Conservation (phyloP, 1,140 invertebrate genomes). For the Scaptomyza pallida region DNA sequence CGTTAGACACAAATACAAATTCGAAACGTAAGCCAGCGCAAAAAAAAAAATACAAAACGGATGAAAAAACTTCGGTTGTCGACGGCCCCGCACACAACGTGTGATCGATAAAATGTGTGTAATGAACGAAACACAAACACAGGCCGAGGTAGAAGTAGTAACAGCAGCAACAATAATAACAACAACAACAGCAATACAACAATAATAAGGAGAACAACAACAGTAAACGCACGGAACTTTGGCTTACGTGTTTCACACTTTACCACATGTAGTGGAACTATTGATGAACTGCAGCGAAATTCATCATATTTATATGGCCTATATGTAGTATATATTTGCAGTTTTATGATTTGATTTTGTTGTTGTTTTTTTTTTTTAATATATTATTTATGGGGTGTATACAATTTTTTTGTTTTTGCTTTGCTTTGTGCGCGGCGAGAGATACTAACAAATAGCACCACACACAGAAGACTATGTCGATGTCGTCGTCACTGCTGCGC, state of each 20-base stretch:
- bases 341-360: constrained; percentile 11
- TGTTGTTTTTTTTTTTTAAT: constrained; percentile 8
- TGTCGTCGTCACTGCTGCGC: constrained; percentile 71
- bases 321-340: background rate
- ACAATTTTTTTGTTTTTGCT: constrained; percentile 28
- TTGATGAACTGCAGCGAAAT: constrained; percentile 36
- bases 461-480: constrained; percentile 33
- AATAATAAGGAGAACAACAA: constrained; percentile 16
- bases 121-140: constrained; percentile 31
- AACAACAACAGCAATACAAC: constrained; percentile 17
- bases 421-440: constrained; percentile 51
- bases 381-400: constrained; percentile 36
- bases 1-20: constrained; percentile 22
- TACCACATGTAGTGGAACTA: constrained; percentile 18
- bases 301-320: constrained; percentile 4
- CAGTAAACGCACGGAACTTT: constrained; percentile 39
- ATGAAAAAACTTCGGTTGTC: constrained; percentile 24
- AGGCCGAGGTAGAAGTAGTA: constrained; percentile 9
- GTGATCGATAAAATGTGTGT: constrained; percentile 70
- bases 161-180: constrained; percentile 29
- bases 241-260: constrained; percentile 47
- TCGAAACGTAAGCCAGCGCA: constrained; percentile 33
- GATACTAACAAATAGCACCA: constrained; percentile 49
- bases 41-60: constrained; percentile 5
- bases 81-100: constrained; percentile 49